Percentiles rank a stretch among this genome's conserved stretches.
Conservation (phyloP, 2,113 vertebrate species). For the Perca fluviatilis region DNA sequence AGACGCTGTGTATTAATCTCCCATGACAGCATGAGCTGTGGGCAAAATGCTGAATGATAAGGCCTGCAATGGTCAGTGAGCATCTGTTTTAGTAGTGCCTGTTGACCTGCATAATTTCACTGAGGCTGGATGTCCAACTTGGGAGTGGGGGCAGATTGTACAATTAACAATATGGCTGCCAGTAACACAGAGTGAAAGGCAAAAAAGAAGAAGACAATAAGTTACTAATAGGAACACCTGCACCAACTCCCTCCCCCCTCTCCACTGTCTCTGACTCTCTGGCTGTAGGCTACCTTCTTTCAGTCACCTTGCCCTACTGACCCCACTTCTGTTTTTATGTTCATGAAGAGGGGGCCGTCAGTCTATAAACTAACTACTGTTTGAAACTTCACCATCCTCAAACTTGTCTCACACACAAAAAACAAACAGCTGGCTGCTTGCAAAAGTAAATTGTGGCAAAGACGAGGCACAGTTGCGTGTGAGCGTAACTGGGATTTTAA, state of each 20-base stretch:
- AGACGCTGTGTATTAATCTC: constrained; percentile 36
- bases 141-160: constrained; percentile 25
- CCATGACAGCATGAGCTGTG: constrained; percentile 28
- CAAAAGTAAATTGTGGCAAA: neutral
- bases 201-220: constrained; percentile 19
- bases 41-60: constrained; percentile 9
- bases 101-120: constrained; percentile 53
- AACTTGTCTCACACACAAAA: constrained; percentile 9
- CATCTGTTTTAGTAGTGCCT: constrained; percentile 46
- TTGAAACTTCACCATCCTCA: neutral
- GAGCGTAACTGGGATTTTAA: neutral
- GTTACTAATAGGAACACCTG: constrained; percentile 8
- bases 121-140: constrained; percentile 27
- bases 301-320: neutral
- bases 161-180: constrained; percentile 47
- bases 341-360: neutral
- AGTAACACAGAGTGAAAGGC: constrained; percentile 13
- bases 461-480: neutral
- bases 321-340: constrained; percentile 28
- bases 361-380: neutral
- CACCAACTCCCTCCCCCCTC: neutral
- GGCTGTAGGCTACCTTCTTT: neutral
- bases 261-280: neutral
- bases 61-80: constrained; percentile 35
- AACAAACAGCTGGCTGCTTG: neutral